These are phyloP conservation scores for Meloidogyne hapla DNA, from an alignment of 1,140 invertebrate species.

Conservation along the genomic window DNA sequence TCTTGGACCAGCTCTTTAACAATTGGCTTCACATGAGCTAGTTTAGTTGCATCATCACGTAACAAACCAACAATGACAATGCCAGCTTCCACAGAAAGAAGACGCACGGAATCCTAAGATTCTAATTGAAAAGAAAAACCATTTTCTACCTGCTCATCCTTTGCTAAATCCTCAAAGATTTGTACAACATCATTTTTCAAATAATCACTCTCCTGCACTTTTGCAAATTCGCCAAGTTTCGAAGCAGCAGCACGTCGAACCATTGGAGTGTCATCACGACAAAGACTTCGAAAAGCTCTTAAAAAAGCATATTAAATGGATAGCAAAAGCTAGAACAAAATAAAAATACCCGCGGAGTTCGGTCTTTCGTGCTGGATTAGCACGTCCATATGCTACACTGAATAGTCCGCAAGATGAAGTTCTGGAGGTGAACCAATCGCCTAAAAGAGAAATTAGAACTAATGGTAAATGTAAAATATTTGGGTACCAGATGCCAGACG, in stretches of 20 bases:
- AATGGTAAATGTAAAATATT: background rate
- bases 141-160: constrained; percentile 80
- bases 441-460: constrained; percentile 68
- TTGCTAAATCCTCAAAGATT: constrained; percentile 88
- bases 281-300: constrained; percentile 87
- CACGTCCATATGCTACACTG: constrained; percentile 74
- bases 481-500: constrained; percentile 71
- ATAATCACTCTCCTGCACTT: constrained; percentile 93
- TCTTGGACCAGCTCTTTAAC: constrained; percentile 72
- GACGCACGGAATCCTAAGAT: constrained; percentile 85
- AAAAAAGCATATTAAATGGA: constrained; percentile 68
- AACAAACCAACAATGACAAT: constrained; percentile 89
- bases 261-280: constrained; percentile 99
- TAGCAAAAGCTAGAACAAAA: constrained; percentile 13
- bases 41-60: constrained; percentile 84
- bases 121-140: constrained; percentile 21
- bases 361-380: constrained; percentile 68
- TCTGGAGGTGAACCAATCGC: constrained; percentile 95
- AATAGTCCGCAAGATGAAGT: constrained; percentile 93
- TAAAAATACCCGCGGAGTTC: constrained; percentile 68
- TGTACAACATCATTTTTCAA: constrained; percentile 93
- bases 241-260: constrained; percentile 92
- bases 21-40: constrained; percentile 70
- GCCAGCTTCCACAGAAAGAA: constrained; percentile 95
- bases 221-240: constrained; percentile 95